Percentiles rank a stretch among this genome's conserved stretches.
Evolutionary conservation across 1,140 invertebrate genomes (phyloP).

Genomic region (Sinella curviseta): DNA sequence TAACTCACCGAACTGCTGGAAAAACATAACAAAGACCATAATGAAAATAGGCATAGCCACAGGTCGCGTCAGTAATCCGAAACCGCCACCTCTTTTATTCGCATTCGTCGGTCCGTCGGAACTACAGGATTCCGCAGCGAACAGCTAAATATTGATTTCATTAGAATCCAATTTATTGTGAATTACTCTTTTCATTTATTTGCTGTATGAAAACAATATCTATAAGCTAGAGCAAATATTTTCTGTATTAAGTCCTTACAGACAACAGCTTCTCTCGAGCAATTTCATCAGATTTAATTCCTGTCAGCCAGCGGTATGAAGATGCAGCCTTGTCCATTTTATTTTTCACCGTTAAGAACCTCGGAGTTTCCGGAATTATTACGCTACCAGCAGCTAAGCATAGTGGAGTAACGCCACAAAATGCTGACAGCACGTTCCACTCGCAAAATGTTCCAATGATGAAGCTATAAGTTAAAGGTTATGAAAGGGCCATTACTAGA

Average conservation of each 20-base stretch:
- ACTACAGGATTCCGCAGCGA: no score
- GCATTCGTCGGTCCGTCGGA: no score
- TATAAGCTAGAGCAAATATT: not conserved
- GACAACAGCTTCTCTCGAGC: not conserved
- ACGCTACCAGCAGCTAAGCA: constrained; percentile 77
- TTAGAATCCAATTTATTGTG: no score
- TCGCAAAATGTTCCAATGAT: constrained; percentile 70
- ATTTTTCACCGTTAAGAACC: constrained; percentile 59
- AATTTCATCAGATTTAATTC: constrained; percentile 61
- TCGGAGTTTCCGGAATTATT: constrained; percentile 82
- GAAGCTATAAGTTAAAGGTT: constrained; percentile 62
- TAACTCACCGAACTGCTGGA: constrained; percentile 9
- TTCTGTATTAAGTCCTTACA: not conserved
- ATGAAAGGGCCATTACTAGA: not conserved
- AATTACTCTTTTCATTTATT: not conserved
- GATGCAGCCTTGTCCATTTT: constrained; percentile 71
- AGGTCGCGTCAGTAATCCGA: not conserved
- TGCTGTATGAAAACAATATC: not conserved
- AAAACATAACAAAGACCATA: not conserved
- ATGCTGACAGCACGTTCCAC: constrained; percentile 73
- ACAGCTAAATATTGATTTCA: no score
- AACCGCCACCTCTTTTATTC: no score
- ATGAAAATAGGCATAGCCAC: not conserved
- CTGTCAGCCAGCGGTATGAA: constrained; percentile 75
- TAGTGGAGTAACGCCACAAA: constrained; percentile 72